Evolutionary conservation across 2,888 invertebrate genomes (phyloP), one percentile per base, ranked within the genome.

Genomic region (Tenthredo livida): DNA sequence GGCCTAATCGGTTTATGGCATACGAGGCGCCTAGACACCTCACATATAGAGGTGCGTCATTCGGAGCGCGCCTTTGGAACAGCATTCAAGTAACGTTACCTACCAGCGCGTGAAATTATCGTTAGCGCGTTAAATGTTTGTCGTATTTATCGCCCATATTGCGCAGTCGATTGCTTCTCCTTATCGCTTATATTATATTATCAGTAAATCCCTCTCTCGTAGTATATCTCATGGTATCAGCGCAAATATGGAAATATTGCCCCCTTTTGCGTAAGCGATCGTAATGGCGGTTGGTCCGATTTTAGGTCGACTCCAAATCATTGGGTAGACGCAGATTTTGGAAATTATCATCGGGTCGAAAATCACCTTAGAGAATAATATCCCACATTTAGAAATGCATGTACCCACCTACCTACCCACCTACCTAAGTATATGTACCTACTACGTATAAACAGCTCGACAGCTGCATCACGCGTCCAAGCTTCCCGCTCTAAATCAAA

Each of bases 121-220:
- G 84, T 87, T 87, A 86, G 25, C 77, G 84, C 84, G 84, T 75
- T 84, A 54, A 83, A 86, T 87, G 87, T 88, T 88, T 87, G 88
- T 88, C 86, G 86, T 86, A 87, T 88, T 89, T 89, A 89, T 88
- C 85, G 87, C 86, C 86, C 83, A 82, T 80, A 86, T 89, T 90
- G 90, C 90, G 90, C 89, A 91, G 89, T 90, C 90, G 89, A 90
- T 91, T 89, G 89, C 89, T 90, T 87, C 90, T 87, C 90, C 61
- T 93, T 92, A 93, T 93, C 93, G 88, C 89, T 85, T 87, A 90
- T 61, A 78, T 54, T 80, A 90, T 92, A 90, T 92, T 92, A 92
- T 92, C 92, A 92, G 91, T 87, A 89, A 92, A 93, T 92, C 83
- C 83, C 83, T 67, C 25, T 40, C 37, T 47, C 15, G 37, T 29